Evolutionary conservation across 2,888 invertebrate genomes (phyloP).

Genomic region (Hirtodrosophila duncani): DNA sequence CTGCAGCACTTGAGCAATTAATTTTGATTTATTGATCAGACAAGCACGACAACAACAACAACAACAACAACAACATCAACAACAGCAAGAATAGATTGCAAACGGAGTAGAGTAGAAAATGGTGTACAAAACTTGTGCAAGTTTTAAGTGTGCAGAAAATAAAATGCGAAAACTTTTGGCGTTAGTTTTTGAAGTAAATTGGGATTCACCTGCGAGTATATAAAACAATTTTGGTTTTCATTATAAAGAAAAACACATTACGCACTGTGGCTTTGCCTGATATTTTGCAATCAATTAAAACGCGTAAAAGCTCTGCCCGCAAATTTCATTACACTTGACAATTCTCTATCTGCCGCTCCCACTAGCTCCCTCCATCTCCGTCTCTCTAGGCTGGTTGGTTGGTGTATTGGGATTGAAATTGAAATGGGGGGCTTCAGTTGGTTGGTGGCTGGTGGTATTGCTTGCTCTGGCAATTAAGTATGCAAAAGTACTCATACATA

Average conservation of each 20-base stretch:
- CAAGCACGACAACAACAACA: too few relatives aligned
- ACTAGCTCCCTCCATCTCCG: constrained; percentile 11
- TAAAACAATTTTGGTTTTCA: background rate
- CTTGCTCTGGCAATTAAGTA: constrained; percentile 54
- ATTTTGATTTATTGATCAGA: too few relatives aligned
- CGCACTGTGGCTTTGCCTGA: constrained; percentile 42
- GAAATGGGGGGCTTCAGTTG: constrained; percentile 14
- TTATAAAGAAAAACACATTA: constrained; percentile 4
- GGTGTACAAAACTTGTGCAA: constrained; percentile 28
- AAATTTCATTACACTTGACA: constrained; percentile 55
- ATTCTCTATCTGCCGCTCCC: background rate
- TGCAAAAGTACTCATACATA: constrained; percentile 55
- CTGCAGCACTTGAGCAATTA: too few relatives aligned
- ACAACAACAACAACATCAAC: too few relatives aligned
- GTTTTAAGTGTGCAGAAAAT: constrained; percentile 29
- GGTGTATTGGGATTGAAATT: constrained; percentile 5
- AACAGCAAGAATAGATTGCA: too few relatives aligned
- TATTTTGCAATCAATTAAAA: constrained; percentile 67
- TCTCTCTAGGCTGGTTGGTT: background rate
- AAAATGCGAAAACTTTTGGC: constrained; percentile 20
- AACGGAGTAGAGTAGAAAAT: too few relatives aligned
- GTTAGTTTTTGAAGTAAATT: too few relatives aligned
- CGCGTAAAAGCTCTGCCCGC: constrained; percentile 54
- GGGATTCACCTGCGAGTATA: too few relatives aligned
- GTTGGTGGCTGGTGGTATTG: constrained; percentile 26